These are phyloP conservation scores for Cyrtorhinus lividipennis DNA, from an alignment of 1,140 invertebrate genomes.

Conservation along the genomic window DNA sequence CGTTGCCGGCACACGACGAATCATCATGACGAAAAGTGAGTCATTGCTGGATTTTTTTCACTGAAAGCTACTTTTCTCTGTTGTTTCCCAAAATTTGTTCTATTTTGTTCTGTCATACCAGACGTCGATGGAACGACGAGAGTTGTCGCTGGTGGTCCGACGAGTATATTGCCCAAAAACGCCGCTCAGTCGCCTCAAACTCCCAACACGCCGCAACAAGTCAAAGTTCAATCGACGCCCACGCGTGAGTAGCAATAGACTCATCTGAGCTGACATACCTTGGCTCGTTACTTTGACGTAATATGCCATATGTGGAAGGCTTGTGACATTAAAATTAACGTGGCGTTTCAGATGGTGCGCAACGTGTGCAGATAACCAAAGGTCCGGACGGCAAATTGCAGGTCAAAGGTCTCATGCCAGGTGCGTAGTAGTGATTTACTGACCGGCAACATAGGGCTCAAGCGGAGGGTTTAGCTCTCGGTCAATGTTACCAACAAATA, in stretches of 20 bases:
- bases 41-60: slow-evolving; percentile 7
- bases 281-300: too few species aligned
- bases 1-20: slow-evolving; percentile 50
- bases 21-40: slow-evolving; percentile 61
- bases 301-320: too few species aligned
- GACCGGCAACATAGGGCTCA: too few species aligned
- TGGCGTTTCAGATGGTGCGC: too few species aligned
- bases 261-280: too few species aligned
- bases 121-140: slow-evolving; percentile 55
- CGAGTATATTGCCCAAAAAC: slow-evolving; percentile 38
- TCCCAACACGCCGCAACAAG: slow-evolving; percentile 33
- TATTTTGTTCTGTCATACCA: slow-evolving; percentile 27
- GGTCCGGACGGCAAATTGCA: slow-evolving; percentile 81
- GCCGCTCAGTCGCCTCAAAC: slow-evolving; percentile 28
- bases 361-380: slow-evolving; percentile 80
- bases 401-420: slow-evolving; percentile 76
- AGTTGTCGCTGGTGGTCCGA: slow-evolving; percentile 42
- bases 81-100: background rate
- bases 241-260: too few species aligned
- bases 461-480: too few species aligned
- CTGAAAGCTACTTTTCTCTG: background rate
- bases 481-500: too few species aligned
- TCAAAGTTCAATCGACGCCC: slow-evolving; percentile 31
- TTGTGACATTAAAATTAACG: too few species aligned
- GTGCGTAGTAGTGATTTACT: slow-evolving; percentile 21